Conservation (phyloP, 2,113 vertebrate species). For the Cyanoderma ruficeps region DNA sequence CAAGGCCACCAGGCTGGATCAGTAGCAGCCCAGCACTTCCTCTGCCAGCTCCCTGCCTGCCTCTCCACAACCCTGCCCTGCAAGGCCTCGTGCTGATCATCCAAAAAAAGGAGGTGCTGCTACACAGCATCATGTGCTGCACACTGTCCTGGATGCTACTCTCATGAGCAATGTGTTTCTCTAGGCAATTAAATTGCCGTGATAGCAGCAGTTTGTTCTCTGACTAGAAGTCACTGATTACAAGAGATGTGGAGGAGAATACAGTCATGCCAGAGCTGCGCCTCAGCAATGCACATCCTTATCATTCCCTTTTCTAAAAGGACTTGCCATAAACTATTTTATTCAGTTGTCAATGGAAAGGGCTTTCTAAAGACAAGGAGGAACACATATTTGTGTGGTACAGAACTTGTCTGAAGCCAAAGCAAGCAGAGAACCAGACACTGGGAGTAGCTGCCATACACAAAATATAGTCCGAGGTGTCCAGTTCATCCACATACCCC, state of each 20-base stretch:
- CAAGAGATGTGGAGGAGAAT: not conserved
- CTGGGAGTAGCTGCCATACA: not conserved
- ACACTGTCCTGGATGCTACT: not conserved
- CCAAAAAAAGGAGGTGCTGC: not conserved
- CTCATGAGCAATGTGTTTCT: not conserved
- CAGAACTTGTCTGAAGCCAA: not conserved
- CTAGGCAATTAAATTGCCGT: not conserved
- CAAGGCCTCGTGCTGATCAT: fast-evolving
- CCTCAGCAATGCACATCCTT: not conserved
- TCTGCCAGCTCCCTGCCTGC: not conserved
- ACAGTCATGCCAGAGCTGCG: not conserved
- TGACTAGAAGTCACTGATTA: not conserved
- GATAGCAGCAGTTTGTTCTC: not conserved
- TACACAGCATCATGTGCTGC: fast-evolving
- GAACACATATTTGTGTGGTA: fast-evolving
- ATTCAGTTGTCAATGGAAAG: not conserved
- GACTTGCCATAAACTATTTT: not conserved
- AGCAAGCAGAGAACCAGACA: not conserved
- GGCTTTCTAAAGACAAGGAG: not conserved
- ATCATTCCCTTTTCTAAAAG: not conserved
- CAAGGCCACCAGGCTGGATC: not conserved
- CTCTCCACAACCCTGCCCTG: not conserved
- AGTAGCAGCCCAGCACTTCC: not conserved
- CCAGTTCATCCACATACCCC: not conserved
- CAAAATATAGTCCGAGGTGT: not conserved